Evolutionary conservation across 1,140 invertebrate species (phyloP).

Genomic region (Drosophila tropicalis): DNA sequence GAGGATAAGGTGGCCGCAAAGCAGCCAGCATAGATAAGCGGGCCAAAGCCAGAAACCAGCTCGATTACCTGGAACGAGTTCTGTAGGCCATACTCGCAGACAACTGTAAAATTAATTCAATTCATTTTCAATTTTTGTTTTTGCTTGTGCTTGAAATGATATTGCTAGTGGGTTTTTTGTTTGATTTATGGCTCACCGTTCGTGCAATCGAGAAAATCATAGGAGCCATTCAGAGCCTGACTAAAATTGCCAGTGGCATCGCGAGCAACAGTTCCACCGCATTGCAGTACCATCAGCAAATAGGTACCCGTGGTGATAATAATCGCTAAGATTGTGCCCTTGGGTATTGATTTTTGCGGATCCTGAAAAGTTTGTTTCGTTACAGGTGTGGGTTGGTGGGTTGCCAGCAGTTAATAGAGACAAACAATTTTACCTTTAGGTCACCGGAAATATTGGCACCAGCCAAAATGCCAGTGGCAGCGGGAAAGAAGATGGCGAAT

Average conservation of each 20-base stretch:
- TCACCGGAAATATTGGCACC: conserved; percentile 98
- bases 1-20: conserved; percentile 98
- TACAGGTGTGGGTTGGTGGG: background rate
- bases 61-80: conserved; percentile 91
- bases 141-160: background rate
- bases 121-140: conserved; percentile 17
- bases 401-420: background rate
- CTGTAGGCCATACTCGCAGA: conserved; percentile 90
- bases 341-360: conserved; percentile 94
- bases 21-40: conserved; percentile 97
- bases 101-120: conserved; percentile 30
- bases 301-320: conserved; percentile 93
- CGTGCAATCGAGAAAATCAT: conserved; percentile 84
- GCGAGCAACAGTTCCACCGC: conserved; percentile 89
- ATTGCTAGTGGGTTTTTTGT: too few species aligned
- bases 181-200: conserved; percentile 40
- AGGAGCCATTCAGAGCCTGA: conserved; percentile 84
- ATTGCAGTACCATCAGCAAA: conserved; percentile 90
- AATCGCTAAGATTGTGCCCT: conserved; percentile 95
- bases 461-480: conserved; percentile 97
- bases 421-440: conserved; percentile 87
- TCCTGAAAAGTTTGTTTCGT: conserved; percentile 86
- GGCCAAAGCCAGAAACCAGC: conserved; percentile 93
- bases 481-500: conserved; percentile 98
- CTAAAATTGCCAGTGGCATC: conserved; percentile 89